These are phyloP conservation scores for Ctenodactylus gundi DNA, from an alignment of 2,113 vertebrate species.

Conservation along the genomic window DNA sequence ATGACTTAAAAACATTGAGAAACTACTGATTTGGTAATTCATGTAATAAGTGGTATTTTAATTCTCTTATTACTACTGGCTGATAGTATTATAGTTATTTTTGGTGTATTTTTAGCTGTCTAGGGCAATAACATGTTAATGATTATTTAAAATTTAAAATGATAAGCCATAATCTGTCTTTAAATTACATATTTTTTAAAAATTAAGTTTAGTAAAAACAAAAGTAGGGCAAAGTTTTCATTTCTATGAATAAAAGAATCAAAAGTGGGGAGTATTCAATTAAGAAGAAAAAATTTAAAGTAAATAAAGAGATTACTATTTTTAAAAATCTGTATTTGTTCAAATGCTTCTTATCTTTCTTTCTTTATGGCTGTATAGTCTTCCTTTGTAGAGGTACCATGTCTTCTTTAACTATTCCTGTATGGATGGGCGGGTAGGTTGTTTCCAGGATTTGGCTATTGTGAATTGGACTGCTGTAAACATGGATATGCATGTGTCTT, in stretches of 20 bases:
- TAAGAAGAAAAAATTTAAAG: constrained; percentile 19
- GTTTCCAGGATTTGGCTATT: too few species aligned
- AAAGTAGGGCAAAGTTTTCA: neutral
- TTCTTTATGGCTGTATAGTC: too few species aligned
- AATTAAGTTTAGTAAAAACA: constrained; percentile 49
- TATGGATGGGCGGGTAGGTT: too few species aligned
- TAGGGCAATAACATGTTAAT: neutral
- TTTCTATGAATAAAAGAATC: neutral
- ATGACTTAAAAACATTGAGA: neutral
- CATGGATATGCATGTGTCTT: too few species aligned
- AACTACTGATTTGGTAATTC: neutral
- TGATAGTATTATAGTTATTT: neutral
- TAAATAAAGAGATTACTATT: constrained; percentile 10
- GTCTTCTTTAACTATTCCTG: too few species aligned
- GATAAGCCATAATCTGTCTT: neutral
- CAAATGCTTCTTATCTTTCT: too few species aligned
- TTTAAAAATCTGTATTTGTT: too few species aligned
- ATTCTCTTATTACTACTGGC: neutral
- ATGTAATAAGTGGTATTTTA: neutral
- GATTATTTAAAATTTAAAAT: constrained; percentile 30
- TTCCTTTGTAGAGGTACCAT: too few species aligned
- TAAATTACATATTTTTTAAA: constrained; percentile 33
- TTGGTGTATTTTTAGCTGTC: constrained; percentile 9
- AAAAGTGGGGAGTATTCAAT: neutral
- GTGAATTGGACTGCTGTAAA: too few species aligned